A percentile compares a stretch with the other conserved stretches of the same genome.
Evolutionary conservation across 2,797 vertebrate genomes (phyloP).

Genomic region (Acropternis orthonyx): DNA sequence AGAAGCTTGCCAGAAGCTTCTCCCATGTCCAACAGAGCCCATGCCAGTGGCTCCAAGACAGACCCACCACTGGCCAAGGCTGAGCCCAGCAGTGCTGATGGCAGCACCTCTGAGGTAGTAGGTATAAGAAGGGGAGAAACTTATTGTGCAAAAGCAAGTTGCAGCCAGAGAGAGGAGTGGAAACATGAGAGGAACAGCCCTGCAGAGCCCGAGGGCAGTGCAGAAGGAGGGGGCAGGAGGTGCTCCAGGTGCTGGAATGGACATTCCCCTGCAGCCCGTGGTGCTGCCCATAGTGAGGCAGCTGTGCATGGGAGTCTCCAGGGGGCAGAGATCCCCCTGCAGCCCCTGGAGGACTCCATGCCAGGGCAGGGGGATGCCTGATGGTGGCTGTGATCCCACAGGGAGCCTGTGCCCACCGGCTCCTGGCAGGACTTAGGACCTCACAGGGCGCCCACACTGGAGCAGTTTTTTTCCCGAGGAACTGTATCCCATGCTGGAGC

Average conservation of each 20-base stretch:
- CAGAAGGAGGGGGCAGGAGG: not conserved
- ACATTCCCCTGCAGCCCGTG: too few species aligned
- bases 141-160: too few species aligned
- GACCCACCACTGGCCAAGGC: not conserved
- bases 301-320: not conserved
- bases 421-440: not conserved
- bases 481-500: not conserved
- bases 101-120: not conserved
- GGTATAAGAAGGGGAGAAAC: not conserved
- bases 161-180: not conserved
- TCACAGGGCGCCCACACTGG: too few species aligned
- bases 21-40: not conserved
- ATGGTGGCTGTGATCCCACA: not conserved
- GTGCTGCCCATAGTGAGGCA: not conserved
- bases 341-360: not conserved
- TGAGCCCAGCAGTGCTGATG: accelerated
- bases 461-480: not conserved
- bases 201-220: not conserved
- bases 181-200: not conserved
- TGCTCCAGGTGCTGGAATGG: accelerated
- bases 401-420: not conserved
- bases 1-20: not conserved
- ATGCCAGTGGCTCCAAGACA: accelerated
- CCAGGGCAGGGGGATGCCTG: not conserved
- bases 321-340: not conserved